Conservation (phyloP, 1,140 invertebrate species). For the Dufourea novaeangliae region DNA sequence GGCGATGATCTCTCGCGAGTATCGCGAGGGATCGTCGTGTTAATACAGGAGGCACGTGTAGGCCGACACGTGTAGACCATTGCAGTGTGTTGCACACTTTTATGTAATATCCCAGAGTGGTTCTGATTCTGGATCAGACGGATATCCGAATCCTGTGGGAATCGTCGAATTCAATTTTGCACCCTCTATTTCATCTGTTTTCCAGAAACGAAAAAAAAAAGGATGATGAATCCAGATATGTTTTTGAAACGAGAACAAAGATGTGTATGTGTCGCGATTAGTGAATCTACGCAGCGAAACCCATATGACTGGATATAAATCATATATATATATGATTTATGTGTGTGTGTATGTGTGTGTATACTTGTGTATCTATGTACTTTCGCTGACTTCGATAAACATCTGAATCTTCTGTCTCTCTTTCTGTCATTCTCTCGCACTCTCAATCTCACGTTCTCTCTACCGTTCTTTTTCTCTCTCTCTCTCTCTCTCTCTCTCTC, state of each 20-base stretch:
- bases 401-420: constrained; percentile 54
- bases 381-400: constrained; percentile 69
- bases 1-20: constrained; percentile 30
- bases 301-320: background rate
- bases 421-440: constrained; percentile 52
- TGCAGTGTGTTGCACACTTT: constrained; percentile 29
- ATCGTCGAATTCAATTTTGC: constrained; percentile 3
- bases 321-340: too few species aligned
- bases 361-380: constrained; percentile 43
- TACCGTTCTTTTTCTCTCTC: constrained; percentile 55
- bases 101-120: background rate
- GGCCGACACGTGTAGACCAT: constrained; percentile 65
- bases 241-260: constrained; percentile 26
- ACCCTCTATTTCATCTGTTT: background rate
- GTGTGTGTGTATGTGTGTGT: too few species aligned
- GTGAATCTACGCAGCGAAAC: constrained; percentile 22
- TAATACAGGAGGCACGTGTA: constrained; percentile 58
- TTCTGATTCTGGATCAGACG: constrained; percentile 5
- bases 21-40: constrained; percentile 54
- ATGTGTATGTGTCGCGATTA: background rate
- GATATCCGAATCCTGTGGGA: background rate
- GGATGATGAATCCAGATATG: background rate
- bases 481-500: constrained; percentile 35
- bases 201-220: background rate
- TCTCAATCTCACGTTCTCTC: constrained; percentile 39